Base-by-base conservation (phyloP, 1,140 invertebrate genomes). In the Drosophila suzukii region DNA sequence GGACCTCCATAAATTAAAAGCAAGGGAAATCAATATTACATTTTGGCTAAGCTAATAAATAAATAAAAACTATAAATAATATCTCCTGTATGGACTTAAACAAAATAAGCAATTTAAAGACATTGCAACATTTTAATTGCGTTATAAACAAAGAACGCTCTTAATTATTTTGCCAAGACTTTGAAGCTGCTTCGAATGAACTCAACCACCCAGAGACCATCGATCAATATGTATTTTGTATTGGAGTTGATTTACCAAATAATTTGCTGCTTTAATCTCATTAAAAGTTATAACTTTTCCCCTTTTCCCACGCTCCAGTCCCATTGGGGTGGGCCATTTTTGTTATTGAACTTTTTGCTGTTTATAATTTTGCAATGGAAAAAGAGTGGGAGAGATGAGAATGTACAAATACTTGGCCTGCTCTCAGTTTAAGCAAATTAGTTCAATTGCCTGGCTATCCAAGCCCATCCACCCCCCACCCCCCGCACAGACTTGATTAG, bases 361-460 rank as follows among this genome's bases (percentile, higher is more conserved):
- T 89, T 88, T 88, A 89, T 88, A 88, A 88, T 88, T 88, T 62
- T 49, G 51, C 12, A 0, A 41, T 12, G n/a, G 34, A 32, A 36
- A 20, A 50, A 63, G 39, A 61, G 32, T 32, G 30, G n/a, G 30
- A 11, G 11, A 6, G 36, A 44, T 34, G 63, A 53, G 79, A 80
- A 89, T 83, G 82, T 88, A 89, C 83, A 89, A 88, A 88, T 88
- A 89, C 84, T 86, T 79, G 58, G 72, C 63, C 55, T 46, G 60
- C 56, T 75, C 74, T 78, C 76, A 62, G 84, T 77, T 89, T 88
- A 88, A 88, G 84, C 84, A 88, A 88, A 88, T 88, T 88, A 89
- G 83, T 83, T 88, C 83, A 88, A 88, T 88, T 88, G 83, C 72
- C 79, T 78, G 72, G 75, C 78, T 62, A 67, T 71, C 57, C 54